Percentiles rank a stretch among this genome's conserved stretches.
Evolutionary conservation across 2,797 vertebrate species (phyloP).

Genomic region (Pipistrellus kuhlii): DNA sequence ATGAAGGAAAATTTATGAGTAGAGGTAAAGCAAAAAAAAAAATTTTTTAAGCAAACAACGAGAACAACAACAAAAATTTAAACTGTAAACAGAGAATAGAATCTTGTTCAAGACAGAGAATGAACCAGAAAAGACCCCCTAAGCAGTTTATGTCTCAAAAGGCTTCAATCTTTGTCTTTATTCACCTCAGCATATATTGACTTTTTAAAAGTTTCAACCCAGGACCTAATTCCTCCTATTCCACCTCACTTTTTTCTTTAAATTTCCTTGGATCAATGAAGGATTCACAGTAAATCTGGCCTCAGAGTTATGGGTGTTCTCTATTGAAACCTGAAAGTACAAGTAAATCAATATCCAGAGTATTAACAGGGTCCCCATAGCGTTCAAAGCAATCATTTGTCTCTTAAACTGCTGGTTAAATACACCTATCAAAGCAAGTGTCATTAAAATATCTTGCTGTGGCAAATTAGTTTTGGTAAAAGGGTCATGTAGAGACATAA

Average conservation of each 20-base stretch:
- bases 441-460: constrained; percentile 33
- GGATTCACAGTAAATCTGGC: not conserved
- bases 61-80: not conserved
- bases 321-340: not conserved
- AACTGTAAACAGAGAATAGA: not conserved
- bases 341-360: not conserved
- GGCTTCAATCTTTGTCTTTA: not conserved
- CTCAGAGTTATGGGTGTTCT: not conserved
- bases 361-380: not conserved
- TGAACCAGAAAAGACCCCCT: not conserved
- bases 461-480: constrained; percentile 34
- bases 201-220: constrained; percentile 24
- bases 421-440: not conserved
- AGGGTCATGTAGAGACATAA: not conserved
- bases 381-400: not conserved
- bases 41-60: not conserved
- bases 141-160: not conserved
- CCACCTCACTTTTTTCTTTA: not conserved
- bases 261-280: not conserved
- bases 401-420: not conserved
- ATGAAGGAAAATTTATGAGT: not conserved
- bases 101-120: not conserved
- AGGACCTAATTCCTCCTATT: not conserved
- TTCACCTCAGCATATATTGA: not conserved
- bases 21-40: not conserved